Conservation (phyloP, 2,797 vertebrate species). For the Gallinago nigripennis region DNA sequence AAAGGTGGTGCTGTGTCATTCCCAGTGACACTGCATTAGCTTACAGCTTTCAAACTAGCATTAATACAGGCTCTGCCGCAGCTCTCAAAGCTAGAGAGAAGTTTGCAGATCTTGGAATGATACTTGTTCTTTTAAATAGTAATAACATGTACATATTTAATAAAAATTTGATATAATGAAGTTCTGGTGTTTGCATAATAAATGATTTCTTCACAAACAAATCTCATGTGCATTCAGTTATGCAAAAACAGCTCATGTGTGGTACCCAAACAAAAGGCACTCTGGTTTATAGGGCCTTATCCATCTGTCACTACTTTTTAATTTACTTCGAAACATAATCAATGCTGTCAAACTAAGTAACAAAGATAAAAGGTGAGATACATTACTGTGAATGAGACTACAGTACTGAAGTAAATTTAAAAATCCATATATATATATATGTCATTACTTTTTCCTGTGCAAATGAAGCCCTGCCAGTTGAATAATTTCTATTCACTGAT, state of each 20-base stretch:
- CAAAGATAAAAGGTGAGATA: neutral
- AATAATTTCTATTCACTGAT: neutral
- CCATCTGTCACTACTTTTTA: neutral
- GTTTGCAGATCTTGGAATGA: constrained; percentile 70
- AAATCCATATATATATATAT: neutral
- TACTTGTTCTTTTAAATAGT: constrained; percentile 54
- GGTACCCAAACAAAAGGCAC: neutral
- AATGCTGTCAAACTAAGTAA: neutral
- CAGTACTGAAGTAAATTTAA: neutral
- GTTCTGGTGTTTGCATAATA: constrained; percentile 45
- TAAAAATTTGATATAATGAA: constrained; percentile 60
- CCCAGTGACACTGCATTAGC: constrained; percentile 37
- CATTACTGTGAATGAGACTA: neutral
- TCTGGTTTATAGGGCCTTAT: neutral
- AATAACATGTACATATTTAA: constrained; percentile 75
- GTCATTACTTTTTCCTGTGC: neutral
- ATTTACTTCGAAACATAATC: neutral
- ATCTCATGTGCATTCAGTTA: neutral
- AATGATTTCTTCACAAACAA: constrained; percentile 17
- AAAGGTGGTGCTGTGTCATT: constrained; percentile 45
- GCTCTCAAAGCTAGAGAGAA: constrained; percentile 70
- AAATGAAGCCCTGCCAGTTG: neutral
- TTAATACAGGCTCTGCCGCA: constrained; percentile 72
- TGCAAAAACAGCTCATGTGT: neutral
- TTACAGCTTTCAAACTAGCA: constrained; percentile 73